Conservation (phyloP, 2,113 vertebrate genomes). For the Amblyornis subalaris region DNA sequence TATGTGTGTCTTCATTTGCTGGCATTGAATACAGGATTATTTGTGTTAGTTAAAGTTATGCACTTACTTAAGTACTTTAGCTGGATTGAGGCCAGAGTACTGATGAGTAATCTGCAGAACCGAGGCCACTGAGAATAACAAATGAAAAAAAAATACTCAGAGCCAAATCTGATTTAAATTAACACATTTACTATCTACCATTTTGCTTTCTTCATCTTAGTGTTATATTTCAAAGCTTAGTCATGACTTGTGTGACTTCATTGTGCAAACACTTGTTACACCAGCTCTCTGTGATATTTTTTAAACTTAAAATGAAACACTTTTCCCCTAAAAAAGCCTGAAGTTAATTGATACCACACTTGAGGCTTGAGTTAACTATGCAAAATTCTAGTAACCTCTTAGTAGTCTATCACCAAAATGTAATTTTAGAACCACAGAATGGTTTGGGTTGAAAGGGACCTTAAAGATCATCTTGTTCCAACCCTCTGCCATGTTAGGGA, state of each 20-base stretch:
- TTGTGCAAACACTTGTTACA: neutral
- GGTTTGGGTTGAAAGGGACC: neutral
- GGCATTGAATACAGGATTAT: neutral
- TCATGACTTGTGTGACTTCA: neutral
- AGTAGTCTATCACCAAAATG: neutral
- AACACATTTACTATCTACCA: neutral
- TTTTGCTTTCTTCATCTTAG: neutral
- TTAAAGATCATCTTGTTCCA: neutral
- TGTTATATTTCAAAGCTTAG: neutral
- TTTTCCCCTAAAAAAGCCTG: neutral
- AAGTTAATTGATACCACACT: neutral
- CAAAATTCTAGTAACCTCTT: neutral
- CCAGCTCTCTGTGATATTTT: neutral
- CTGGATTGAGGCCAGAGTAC: conserved; percentile 40
- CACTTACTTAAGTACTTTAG: conserved; percentile 22
- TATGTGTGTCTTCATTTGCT: neutral
- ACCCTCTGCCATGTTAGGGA: neutral
- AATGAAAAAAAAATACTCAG: neutral
- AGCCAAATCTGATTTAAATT: conserved; percentile 23
- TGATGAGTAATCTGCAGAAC: conserved; percentile 27
- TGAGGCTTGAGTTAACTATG: neutral
- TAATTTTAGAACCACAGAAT: neutral
- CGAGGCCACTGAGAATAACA: conserved; percentile 5
- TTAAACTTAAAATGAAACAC: neutral
- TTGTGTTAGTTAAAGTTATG: conserved; percentile 47